Evolutionary conservation across 2,888 invertebrate genomes (phyloP).

Genomic region (Pyralis farinalis): DNA sequence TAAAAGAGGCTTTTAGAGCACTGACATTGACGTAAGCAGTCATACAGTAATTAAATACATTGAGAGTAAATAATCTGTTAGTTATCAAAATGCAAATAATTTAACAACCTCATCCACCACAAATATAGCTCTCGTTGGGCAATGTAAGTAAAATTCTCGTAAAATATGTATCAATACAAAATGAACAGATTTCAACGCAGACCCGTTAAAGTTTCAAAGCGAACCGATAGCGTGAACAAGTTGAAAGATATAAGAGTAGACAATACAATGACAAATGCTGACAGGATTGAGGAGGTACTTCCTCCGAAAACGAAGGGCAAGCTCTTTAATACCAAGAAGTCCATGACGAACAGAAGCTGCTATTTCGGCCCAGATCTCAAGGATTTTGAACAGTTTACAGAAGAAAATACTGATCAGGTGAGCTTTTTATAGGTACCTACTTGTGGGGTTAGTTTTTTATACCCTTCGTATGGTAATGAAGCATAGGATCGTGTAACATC

Average conservation of each 20-base stretch:
- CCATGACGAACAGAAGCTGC: slow-evolving; percentile 41
- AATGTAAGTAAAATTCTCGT: slow-evolving; percentile 20
- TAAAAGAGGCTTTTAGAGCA: too few species aligned
- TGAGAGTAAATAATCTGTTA: too few species aligned
- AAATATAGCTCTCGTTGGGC: too few species aligned
- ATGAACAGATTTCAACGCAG: slow-evolving; percentile 45
- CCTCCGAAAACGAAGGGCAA: slow-evolving; percentile 21
- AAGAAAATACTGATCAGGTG: slow-evolving; percentile 16
- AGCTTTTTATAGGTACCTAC: too few species aligned
- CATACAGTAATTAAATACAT: too few species aligned
- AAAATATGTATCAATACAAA: slow-evolving; percentile 24
- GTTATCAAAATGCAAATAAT: too few species aligned
- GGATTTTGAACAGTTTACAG: slow-evolving; percentile 35
- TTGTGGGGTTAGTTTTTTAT: too few species aligned
- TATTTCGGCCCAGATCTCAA: slow-evolving; percentile 31
- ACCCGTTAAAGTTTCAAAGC: slow-evolving; percentile 22
- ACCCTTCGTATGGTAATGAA: too few species aligned
- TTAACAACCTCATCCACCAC: too few species aligned
- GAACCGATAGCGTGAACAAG: slow-evolving; percentile 8
- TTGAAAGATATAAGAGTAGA: slow-evolving; percentile 3
- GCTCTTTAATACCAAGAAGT: slow-evolving; percentile 17
- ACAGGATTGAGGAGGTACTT: slow-evolving; percentile 29
- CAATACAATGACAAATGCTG: too few species aligned
- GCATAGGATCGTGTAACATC: too few species aligned
- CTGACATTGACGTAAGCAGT: too few species aligned